Evolutionary conservation across 2,797 vertebrate species (phyloP), one percentile per base, ranked within the genome.

Genomic region (Sarcophilus harrisii): DNA sequence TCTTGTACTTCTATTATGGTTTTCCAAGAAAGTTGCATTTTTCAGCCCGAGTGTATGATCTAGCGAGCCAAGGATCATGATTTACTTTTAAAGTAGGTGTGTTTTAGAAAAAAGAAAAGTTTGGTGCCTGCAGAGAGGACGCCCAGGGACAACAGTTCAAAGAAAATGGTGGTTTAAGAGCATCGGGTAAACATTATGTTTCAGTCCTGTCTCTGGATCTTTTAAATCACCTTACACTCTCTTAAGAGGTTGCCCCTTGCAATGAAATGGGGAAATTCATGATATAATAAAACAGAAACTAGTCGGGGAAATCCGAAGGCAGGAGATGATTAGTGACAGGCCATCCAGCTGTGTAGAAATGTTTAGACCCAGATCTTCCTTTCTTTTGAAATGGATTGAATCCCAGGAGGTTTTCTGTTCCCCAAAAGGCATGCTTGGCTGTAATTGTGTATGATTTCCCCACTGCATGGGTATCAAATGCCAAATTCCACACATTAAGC

Each of bases 401-500:
- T 94, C 96, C 91, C 91, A 93, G 94, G 54, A 97, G 93, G 92
- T 96, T 96, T 97, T 94, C 66, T 91, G 92, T 92, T 97, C 90
- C 87, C 95, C 54, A 1, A 93, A 97, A 94, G 0, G 94, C 62
- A 57, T 30, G 55, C 96, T 90, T 58, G 45, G 29, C 91, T 95
- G 92, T 95, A 97, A 90, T 90, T 91, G 55, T 93, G 91, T 90
- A 32, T 32, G 92, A 94, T 96, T 87, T 87, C 73, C 97, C 97
- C 0, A 0, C 93, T 92, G 95, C 59, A 1, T 24, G 94, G 95
- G 81, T 97, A 96, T 97, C 9, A 2, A 95, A 97, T 97, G 97
- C 97, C 96, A 96, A 45, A 98, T 98, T 98, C 97, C 96, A 97
- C 62, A 87, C 91, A 95, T 95, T 98, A 93, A 94, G 96, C 92